Base-by-base conservation (phyloP, 2,888 invertebrate genomes). In the Eurytoma californica region DNA sequence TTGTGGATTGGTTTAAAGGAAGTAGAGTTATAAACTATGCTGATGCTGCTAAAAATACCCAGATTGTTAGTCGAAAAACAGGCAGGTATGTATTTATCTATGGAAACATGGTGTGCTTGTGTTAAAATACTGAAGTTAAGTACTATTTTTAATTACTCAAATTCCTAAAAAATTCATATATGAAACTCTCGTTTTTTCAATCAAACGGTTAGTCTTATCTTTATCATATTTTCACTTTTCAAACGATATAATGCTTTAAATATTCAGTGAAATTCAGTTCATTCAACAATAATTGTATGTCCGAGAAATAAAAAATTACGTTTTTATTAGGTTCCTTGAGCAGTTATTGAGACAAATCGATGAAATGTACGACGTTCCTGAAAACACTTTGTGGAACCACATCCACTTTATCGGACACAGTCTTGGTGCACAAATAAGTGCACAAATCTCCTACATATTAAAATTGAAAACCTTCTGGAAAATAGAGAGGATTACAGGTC, bases 341-440 rank as follows among this genome's bases (percentile, higher is more conserved):
- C 28, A 14, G 16, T 3, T 79, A 39, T 66, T 60, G n/a, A 3
- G 5, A 7, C 18, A 70, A 66, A 24, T 79, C 0, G 57, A 72
- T 2, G 12, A 16, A 3, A 24, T 73, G 5, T 28, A 53, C 0
- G 14, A 5, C 12, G 30, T 49, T 20, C 4, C 67, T 1, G 30
- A 4, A 0, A 9, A 66, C 20, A 47, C 53, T 7, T 14, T 51
- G 28, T 86, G 86, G 87, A 88, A 88, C 3, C 67, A 82, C 0
- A 79, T 93, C 80, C 92, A 93, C 84, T 91, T 93, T 79, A 90
- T 93, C 1, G 93, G 93, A 0, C 93, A 93, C 86, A 93, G 93
- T 83, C 88, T 94, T 12, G 93, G 93, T 3, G 93, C 93, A n/a
- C 93, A 93, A 78, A 93, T 93, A 68, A 92, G 91, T 24, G 92